phyloP scores from a whole-genome alignment of 2,797 vertebrate genomes.

The Rhinichthys osculus region DNA sequence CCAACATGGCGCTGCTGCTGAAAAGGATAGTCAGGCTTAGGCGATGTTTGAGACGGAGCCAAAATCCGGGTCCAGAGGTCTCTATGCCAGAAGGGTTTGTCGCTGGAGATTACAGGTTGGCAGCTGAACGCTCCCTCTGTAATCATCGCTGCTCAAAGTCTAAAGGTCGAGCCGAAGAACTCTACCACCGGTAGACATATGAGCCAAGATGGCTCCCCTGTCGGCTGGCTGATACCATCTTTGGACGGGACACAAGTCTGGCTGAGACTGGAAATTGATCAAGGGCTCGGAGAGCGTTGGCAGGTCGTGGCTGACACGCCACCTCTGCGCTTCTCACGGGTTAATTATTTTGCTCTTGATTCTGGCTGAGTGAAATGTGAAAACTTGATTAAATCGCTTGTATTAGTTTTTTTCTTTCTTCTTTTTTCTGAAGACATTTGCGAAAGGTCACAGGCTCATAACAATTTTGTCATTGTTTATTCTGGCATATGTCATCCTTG shows the following conservation, averaged over 20 bases:
- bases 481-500: conserved; percentile 38
- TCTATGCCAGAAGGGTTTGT: conserved; percentile 39
- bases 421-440: conserved; percentile 31
- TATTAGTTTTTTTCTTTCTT: not conserved
- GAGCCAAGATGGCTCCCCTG: conserved; percentile 43
- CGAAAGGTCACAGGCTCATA: conserved; percentile 37
- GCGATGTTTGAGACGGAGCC: conserved; percentile 65
- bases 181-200: conserved; percentile 31
- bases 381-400: conserved; percentile 44
- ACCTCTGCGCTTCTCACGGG: not conserved
- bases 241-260: conserved; percentile 26
- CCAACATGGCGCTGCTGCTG: conserved; percentile 35
- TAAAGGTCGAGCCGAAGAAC: conserved; percentile 49
- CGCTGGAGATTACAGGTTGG: conserved; percentile 44
- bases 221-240: conserved; percentile 38
- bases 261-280: conserved; percentile 33
- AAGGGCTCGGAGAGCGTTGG: conserved; percentile 22
- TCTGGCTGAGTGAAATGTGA: conserved; percentile 31
- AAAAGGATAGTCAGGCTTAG: conserved; percentile 34
- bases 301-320: not conserved
- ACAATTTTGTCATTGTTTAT: conserved; percentile 48
- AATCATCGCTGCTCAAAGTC: conserved; percentile 42
- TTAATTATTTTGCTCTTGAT: conserved; percentile 39
- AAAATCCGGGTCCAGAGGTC: conserved; percentile 47
- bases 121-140: conserved; percentile 41